phyloP scores from a whole-genome alignment of 2,113 vertebrate genomes.

The Tachuris rubrigastra region DNA sequence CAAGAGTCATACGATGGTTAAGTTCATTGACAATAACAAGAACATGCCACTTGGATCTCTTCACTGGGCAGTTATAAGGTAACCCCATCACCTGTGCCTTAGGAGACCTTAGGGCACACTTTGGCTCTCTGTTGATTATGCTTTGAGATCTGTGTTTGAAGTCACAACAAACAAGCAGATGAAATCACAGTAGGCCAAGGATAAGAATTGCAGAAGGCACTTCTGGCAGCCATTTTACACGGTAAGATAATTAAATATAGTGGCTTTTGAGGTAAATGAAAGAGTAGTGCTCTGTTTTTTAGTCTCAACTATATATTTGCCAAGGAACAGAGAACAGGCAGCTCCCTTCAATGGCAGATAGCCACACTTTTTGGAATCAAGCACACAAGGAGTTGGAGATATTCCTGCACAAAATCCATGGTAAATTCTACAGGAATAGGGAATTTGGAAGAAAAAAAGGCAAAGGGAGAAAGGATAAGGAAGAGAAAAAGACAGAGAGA shows the following conservation, averaged over 20 bases:
- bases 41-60: neutral
- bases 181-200: neutral
- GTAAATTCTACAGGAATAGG: neutral
- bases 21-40: neutral
- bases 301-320: neutral
- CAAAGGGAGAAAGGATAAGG: neutral
- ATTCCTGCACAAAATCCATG: neutral
- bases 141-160: neutral
- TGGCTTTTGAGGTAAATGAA: neutral
- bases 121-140: accelerated
- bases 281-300: neutral
- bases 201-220: neutral
- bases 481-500: neutral
- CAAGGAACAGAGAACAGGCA: neutral
- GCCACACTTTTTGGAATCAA: neutral
- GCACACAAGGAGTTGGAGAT: neutral
- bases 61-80: neutral
- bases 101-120: neutral
- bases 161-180: neutral
- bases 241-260: neutral
- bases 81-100: too few species aligned
- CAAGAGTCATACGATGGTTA: neutral
- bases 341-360: neutral
- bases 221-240: neutral
- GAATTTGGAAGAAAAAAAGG: neutral